Percentiles rank a stretch among this genome's conserved stretches.
phyloP scores from a whole-genome alignment of 1,140 invertebrate genomes.

The Metopolophium dirhodum region DNA sequence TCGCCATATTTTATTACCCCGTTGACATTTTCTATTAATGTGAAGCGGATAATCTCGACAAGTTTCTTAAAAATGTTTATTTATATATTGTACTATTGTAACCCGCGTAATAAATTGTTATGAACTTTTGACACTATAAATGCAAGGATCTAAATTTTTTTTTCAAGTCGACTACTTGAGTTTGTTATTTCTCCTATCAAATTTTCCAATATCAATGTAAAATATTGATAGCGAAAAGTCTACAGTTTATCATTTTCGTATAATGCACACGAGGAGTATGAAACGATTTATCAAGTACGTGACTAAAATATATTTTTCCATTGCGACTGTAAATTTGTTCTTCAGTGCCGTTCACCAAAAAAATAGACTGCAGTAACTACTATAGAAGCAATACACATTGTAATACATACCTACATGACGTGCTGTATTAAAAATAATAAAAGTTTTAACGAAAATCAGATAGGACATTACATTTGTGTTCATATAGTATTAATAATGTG shows the following conservation, averaged over 20 bases:
- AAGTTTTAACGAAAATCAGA: not conserved
- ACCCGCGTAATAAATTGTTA: not conserved
- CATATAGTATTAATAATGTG: not conserved
- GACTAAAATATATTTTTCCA: conserved; percentile 7
- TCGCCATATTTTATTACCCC: not conserved
- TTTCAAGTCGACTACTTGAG: not conserved
- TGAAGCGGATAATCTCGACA: not conserved
- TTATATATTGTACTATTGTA: not conserved
- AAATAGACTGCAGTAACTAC: not conserved
- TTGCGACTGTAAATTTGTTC: not conserved
- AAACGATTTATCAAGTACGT: conserved; percentile 26
- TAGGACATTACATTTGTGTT: not conserved
- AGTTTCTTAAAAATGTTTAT: not conserved
- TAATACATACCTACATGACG: not conserved
- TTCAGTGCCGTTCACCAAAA: not conserved
- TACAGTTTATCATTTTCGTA: not conserved
- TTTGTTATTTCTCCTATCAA: not conserved
- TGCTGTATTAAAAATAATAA: not conserved
- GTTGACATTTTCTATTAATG: not conserved
- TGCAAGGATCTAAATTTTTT: not conserved
- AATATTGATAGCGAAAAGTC: not conserved
- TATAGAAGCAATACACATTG: not conserved
- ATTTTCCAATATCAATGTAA: not conserved
- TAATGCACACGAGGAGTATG: not conserved
- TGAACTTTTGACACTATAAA: not conserved